Base-by-base conservation (phyloP, 2,797 vertebrate species). In the Silurus aristotelis region DNA sequence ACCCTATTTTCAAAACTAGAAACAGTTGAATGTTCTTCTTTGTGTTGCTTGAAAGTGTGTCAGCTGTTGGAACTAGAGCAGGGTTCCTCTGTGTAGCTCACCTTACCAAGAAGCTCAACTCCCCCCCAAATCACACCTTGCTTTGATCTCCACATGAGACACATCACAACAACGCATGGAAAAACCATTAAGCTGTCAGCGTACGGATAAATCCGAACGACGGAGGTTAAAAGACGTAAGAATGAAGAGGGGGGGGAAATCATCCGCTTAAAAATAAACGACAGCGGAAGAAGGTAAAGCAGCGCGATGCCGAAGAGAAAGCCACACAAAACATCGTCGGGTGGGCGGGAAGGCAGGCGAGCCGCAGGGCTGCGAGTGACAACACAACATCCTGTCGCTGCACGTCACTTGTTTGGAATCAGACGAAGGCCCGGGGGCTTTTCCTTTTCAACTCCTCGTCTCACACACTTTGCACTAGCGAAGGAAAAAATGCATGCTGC, bases 331-430 rank as follows among this genome's bases (percentile, higher is more conserved):
- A 90, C 87, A 87, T 87, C 55, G 22, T 61, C 10, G 48, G 48
- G 48, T 10, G 48, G 48, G 48, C 48, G 48, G 48, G 48, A 52
- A 52, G 48, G 48, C 48, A 10, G 48, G 48, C 14, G 67, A 31
- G 85, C 84, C 86, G 70, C 83, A 88, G 82, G 46, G 85, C 84
- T 84, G 84, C 71, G 81, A 80, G 87, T 89, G 87, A 89, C 92
- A 90, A 92, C 87, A 85, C 67, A 79, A 71, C 89, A 90, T 94
- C 92, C 87, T 92, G 90, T 91, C 92, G 92, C 90, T 89, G 77
- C 87, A 87, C 90, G 90, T 92, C 92, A 92, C 90, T 91, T 87
- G 89, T 90, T 92, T 92, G 92, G 92, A 94, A 89, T 90, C 80
- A 17, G 88, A 92, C 87, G 89, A 67, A 87, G 82, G 89, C 92